Evolutionary conservation across 2,113 vertebrate species (phyloP).

Genomic region (Platichthys stellatus): DNA sequence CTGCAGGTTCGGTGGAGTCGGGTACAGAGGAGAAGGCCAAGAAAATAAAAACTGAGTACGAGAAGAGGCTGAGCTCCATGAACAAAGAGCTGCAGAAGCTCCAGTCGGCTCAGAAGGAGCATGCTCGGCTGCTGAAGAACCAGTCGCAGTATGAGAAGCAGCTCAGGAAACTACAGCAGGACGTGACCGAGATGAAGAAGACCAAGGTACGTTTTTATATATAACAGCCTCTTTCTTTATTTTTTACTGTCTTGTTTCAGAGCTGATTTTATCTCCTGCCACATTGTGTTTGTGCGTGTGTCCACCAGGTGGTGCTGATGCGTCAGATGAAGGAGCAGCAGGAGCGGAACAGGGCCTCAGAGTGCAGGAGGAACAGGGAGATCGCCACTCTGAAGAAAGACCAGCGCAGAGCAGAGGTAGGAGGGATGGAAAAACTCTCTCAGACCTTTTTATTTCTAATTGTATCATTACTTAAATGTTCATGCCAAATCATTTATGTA

Average conservation of each 20-base stretch:
- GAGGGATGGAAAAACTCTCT: neutral
- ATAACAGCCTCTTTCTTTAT: too few relatives aligned
- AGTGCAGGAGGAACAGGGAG: constrained; percentile 92
- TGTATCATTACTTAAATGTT: too few relatives aligned
- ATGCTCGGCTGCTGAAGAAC: constrained; percentile 94
- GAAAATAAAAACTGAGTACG: constrained; percentile 92
- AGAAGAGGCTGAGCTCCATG: constrained; percentile 95
- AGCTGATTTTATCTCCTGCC: neutral
- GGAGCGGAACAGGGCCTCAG: constrained; percentile 89
- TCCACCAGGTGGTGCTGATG: constrained; percentile 91
- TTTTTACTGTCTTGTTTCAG: too few relatives aligned
- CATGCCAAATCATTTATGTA: neutral
- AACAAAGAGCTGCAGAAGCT: constrained; percentile 97
- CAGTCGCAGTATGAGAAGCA: constrained; percentile 98
- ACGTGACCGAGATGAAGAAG: constrained; percentile 98
- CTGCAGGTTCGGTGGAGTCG: constrained; percentile 91
- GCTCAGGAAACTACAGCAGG: constrained; percentile 93
- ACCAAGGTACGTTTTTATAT: constrained; percentile 87
- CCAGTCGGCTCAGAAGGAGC: constrained; percentile 95
- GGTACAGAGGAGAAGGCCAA: constrained; percentile 97
- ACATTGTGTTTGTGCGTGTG: neutral
- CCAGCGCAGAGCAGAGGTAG: constrained; percentile 92
- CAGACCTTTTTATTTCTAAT: neutral
- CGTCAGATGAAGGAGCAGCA: constrained; percentile 99
- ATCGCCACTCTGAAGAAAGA: constrained; percentile 97